Percentiles rank a stretch among this genome's conserved stretches.
phyloP scores from a whole-genome alignment of 2,797 vertebrate genomes.

The Vespertilio murinus region DNA sequence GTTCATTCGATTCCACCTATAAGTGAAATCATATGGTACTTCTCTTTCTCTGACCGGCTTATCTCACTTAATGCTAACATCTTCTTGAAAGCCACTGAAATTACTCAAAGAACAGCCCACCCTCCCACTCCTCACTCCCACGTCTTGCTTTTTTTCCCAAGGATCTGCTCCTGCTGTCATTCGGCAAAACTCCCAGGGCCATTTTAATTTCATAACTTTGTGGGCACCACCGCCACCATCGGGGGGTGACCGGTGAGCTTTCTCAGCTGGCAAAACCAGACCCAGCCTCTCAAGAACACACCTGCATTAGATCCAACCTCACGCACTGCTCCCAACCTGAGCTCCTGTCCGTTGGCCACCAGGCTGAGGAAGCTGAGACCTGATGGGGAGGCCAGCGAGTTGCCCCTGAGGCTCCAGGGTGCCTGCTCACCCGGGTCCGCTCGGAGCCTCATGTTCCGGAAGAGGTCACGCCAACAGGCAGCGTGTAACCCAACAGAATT shows the following conservation, averaged over 20 bases:
- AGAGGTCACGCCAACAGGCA: not conserved
- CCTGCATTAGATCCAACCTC: not conserved
- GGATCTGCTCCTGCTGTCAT: not conserved
- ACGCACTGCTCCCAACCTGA: conserved; percentile 12
- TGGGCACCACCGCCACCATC: not conserved
- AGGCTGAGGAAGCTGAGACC: not conserved
- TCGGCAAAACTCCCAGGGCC: not conserved
- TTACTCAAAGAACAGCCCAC: conserved; percentile 53
- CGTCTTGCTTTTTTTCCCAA: not conserved
- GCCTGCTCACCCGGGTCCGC: not conserved
- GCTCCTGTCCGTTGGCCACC: not conserved
- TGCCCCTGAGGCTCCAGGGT: not conserved
- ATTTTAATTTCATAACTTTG: not conserved
- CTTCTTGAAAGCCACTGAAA: conserved; percentile 65
- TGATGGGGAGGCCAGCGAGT: not conserved
- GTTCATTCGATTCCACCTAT: not conserved
- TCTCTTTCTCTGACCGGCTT: not conserved
- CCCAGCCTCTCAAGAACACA: not conserved
- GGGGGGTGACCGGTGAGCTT: not conserved
- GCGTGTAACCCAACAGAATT: not conserved
- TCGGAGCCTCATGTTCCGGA: not conserved
- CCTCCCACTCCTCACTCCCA: not conserved
- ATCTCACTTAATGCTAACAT: conserved; percentile 52
- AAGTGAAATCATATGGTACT: not conserved
- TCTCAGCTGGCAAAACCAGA: not conserved